Evolutionary conservation across 2,888 invertebrate genomes (phyloP).

Genomic region (Melinaea marsaeus): DNA sequence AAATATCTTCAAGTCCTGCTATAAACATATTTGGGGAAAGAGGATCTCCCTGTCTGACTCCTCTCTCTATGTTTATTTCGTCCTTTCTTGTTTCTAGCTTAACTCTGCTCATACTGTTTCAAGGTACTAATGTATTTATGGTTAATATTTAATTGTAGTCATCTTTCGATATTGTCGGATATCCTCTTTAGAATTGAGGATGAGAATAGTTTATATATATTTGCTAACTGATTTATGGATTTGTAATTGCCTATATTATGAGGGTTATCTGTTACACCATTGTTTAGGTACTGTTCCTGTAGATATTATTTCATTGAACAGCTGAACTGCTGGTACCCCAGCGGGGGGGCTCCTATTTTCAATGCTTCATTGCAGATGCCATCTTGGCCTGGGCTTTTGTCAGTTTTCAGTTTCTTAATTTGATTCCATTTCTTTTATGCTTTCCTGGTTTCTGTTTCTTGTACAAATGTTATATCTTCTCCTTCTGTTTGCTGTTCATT

Average conservation of each 20-base stretch:
- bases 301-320: too few relatives aligned
- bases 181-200: background rate
- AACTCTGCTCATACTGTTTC: conserved; percentile 7
- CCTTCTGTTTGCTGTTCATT: too few relatives aligned
- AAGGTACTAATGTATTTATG: conserved; percentile 4
- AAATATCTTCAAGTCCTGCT: too few relatives aligned
- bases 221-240: background rate
- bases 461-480: too few relatives aligned
- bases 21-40: conserved; percentile 9
- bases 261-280: background rate
- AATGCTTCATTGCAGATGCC: too few relatives aligned
- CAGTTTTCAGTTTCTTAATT: conserved; percentile 6
- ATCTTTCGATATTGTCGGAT: background rate
- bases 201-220: conserved; percentile 1
- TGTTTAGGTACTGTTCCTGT: background rate
- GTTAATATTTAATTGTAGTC: background rate
- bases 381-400: too few relatives aligned
- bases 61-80: conserved; percentile 1
- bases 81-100: conserved; percentile 7
- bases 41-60: conserved; percentile 13
- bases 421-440: too few relatives aligned
- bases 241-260: background rate
- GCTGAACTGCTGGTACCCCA: too few relatives aligned
- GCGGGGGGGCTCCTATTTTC: too few relatives aligned
- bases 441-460: too few relatives aligned